These are phyloP conservation scores for Addax nasomaculatus DNA, from an alignment of 2,113 vertebrate genomes.

Conservation along the genomic window DNA sequence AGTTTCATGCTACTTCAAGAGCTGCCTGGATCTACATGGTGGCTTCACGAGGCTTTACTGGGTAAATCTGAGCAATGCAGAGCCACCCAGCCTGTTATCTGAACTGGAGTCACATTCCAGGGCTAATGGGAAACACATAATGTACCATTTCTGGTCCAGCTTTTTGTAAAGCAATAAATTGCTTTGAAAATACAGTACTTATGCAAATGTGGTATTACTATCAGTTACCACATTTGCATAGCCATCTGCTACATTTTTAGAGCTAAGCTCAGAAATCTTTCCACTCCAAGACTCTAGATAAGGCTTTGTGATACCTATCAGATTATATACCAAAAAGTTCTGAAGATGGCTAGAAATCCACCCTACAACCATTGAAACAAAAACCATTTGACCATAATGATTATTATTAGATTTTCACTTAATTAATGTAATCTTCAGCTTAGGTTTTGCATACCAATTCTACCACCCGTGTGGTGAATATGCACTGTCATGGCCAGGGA, in stretches of 20 bases:
- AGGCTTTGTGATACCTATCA: neutral
- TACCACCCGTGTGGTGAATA: neutral
- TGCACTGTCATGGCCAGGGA: neutral
- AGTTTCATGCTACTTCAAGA: neutral
- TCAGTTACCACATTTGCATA: slow-evolving; percentile 62
- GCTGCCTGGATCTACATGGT: neutral
- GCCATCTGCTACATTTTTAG: slow-evolving; percentile 63
- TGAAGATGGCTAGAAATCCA: neutral
- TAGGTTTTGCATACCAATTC: neutral
- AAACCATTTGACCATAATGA: neutral
- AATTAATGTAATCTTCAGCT: neutral
- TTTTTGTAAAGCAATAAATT: slow-evolving; percentile 52
- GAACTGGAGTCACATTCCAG: slow-evolving; percentile 11
- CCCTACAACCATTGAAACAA: neutral
- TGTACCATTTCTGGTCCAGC: slow-evolving; percentile 46
- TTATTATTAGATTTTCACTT: slow-evolving; percentile 32
- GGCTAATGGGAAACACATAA: slow-evolving; percentile 41
- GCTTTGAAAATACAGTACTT: slow-evolving; percentile 65
- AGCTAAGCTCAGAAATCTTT: slow-evolving; percentile 55
- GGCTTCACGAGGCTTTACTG: neutral
- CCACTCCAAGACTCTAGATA: neutral
- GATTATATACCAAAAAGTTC: neutral
- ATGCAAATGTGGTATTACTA: slow-evolving; percentile 72
- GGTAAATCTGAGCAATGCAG: neutral
- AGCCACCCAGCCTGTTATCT: neutral